Evolutionary conservation across 2,888 invertebrate species (phyloP).

Genomic region (Macrosoma leucophasiata): DNA sequence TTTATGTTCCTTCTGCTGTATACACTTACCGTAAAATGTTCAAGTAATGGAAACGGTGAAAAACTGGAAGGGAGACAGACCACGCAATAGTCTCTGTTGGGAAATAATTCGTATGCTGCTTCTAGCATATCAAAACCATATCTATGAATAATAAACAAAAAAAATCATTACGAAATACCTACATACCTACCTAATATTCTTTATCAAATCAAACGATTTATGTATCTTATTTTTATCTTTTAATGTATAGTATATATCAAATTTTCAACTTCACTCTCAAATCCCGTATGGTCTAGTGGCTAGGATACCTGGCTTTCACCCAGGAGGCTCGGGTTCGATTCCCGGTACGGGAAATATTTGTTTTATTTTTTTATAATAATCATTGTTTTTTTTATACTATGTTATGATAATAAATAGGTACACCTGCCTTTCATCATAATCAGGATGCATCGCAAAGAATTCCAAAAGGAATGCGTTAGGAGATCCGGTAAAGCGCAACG

Average conservation of each 20-base stretch:
- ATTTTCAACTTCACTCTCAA: no score
- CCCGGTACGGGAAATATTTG: constrained; percentile 83
- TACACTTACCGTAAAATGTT: constrained; percentile 72
- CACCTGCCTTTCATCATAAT: constrained; percentile 69
- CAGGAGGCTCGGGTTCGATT: constrained; percentile 84
- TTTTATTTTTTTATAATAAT: no score
- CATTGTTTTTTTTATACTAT: no score
- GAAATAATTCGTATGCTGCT: constrained; percentile 78
- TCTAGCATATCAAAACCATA: constrained; percentile 74
- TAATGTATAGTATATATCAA: no score
- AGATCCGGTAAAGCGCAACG: constrained; percentile 49
- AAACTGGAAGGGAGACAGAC: constrained; percentile 72
- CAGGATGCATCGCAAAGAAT: constrained; percentile 72
- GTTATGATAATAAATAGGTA: no score
- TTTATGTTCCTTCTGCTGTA: no score
- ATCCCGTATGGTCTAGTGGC: constrained; percentile 80
- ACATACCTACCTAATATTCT: no score
- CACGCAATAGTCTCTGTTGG: constrained; percentile 77
- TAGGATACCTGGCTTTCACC: constrained; percentile 83
- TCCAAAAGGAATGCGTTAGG: constrained; percentile 79
- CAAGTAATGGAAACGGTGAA: constrained; percentile 69
- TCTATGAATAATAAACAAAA: constrained; percentile 34
- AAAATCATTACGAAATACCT: no score
- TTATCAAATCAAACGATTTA: no score
- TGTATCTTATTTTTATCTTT: no score